Evolutionary conservation across 1,140 invertebrate species (phyloP), one percentile per base, ranked within the genome.

Genomic region (Drosophila nigrodunni): DNA sequence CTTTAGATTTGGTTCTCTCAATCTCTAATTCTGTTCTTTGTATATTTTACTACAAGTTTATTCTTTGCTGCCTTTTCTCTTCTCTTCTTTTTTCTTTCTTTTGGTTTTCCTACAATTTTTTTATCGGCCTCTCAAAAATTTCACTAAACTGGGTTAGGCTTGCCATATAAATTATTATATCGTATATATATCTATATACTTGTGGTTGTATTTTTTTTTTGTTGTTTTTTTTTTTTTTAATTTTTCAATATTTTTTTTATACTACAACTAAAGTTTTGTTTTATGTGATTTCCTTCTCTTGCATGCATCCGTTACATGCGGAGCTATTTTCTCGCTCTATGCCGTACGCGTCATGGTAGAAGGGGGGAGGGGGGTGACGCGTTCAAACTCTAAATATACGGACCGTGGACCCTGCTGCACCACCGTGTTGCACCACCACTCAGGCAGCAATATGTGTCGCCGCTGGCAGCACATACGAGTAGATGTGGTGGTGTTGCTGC

Each of bases 41-140:
- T 90, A 89, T 89, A 89, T 89, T 89, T 89, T 89, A 81, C 85
- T 89, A 89, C 85, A 88, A 89, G 69, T 78, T 89, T 80, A 30
- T 68, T 52, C 70, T 78, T 57, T 80, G 58, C 69, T 67, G 69
- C 66, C 58, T 64, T 64, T 57, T 54, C 18, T 50, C 1, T 30
- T 30, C 25, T 30, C 6, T 80, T 68, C 57, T 73, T 78, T 78
- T 57, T 80, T 44, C 69, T 66, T 57, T 52, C 18, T 50, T 41
- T 62, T 21, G 13, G 37, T 39, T 58, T 52, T 62, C 13, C 52
- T 65, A 46, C 21, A 82, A 69, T 76, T 77, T 55, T 55, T 30
- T 68, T 46, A 61, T 67, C 65, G 68, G 71, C 74, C 85, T 77
- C 71, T 87, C 85, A 89, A 89, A 88, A 89, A 89, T 89, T 89